Conservation (phyloP, 2,797 vertebrate species). For the Chrysocyon brachyurus region DNA sequence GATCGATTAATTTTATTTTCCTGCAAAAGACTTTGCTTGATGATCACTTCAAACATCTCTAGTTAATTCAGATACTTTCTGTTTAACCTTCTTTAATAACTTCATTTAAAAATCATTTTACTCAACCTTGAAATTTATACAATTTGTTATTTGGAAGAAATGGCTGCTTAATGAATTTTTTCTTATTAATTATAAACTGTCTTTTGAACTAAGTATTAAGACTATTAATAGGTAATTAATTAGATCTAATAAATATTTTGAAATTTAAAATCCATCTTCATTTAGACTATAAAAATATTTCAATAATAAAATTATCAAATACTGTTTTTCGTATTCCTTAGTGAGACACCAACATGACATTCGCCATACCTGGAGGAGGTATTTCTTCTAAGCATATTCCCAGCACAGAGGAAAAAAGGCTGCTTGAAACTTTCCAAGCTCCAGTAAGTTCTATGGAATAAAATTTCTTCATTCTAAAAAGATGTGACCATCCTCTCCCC, state of each 20-base stretch:
- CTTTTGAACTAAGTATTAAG: conserved; percentile 52
- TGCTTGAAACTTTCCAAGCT: background rate
- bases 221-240: conserved; percentile 30
- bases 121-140: background rate
- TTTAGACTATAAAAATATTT: conserved; percentile 12
- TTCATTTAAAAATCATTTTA: background rate
- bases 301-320: background rate
- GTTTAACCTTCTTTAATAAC: conserved; percentile 28
- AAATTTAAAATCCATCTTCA: conserved; percentile 63
- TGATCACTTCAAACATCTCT: background rate
- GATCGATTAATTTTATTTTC: conserved; percentile 15
- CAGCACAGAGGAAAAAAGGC: conserved; percentile 22
- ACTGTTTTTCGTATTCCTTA: background rate
- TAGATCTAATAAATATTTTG: conserved; percentile 49
- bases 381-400: background rate
- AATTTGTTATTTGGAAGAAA: conserved; percentile 41
- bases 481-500: background rate
- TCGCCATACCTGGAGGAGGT: background rate
- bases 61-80: background rate
- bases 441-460: conserved; percentile 3
- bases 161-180: background rate
- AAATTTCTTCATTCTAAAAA: conserved; percentile 68
- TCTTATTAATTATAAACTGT: conserved; percentile 12
- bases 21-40: background rate
- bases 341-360: background rate